These are phyloP conservation scores for Orestias chungarensis DNA, from an alignment of 2,797 vertebrate genomes.

Conservation along the genomic window DNA sequence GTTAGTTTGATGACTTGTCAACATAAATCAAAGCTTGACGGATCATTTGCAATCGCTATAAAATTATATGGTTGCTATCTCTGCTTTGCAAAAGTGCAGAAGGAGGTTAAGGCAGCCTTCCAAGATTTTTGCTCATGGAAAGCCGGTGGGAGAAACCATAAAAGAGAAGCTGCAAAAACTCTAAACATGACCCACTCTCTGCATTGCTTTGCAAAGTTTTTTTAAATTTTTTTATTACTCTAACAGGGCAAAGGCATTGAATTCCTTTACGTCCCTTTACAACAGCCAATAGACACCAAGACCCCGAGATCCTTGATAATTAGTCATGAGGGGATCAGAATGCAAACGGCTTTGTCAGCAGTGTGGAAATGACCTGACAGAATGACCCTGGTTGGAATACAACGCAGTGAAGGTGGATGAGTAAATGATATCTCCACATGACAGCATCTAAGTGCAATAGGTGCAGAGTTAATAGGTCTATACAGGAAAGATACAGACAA, in stretches of 20 bases:
- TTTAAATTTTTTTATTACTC: constrained; percentile 72
- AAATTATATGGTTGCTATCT: constrained; percentile 47
- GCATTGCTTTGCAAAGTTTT: constrained; percentile 60
- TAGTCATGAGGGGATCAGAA: constrained; percentile 60
- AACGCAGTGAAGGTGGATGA: constrained; percentile 38
- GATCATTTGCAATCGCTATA: constrained; percentile 54
- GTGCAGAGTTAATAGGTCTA: not conserved
- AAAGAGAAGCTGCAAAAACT: constrained; percentile 67
- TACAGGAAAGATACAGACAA: not conserved
- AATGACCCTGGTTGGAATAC: constrained; percentile 49
- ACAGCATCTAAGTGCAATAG: constrained; percentile 12
- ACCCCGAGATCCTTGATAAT: constrained; percentile 46
- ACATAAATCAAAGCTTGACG: constrained; percentile 58
- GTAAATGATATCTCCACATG: constrained; percentile 60
- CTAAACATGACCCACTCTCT: constrained; percentile 63
- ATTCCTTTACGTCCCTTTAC: constrained; percentile 70
- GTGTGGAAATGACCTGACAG: constrained; percentile 49
- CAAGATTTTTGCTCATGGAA: constrained; percentile 46
- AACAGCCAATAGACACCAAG: constrained; percentile 50
- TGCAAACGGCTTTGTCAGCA: constrained; percentile 59
- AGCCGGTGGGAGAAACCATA: constrained; percentile 62
- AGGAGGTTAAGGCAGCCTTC: constrained; percentile 31
- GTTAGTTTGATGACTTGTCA: constrained; percentile 7
- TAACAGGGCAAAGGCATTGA: constrained; percentile 61
- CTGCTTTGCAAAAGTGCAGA: constrained; percentile 48